Conservation (phyloP, 2,888 invertebrate genomes). For the Archaeoteleia sp. region DNA sequence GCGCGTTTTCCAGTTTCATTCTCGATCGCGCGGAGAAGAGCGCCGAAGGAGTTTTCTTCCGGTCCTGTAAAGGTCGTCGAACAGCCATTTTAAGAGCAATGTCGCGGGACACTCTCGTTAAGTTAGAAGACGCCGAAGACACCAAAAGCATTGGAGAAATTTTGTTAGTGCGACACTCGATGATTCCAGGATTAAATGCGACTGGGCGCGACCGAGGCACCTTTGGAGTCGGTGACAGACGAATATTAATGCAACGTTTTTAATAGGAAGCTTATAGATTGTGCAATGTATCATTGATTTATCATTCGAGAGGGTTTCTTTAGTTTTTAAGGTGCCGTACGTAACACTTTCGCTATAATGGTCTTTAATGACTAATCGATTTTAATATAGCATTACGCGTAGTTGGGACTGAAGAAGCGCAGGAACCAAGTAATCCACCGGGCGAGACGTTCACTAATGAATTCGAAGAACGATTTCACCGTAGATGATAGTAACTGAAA, state of each 20-base stretch:
- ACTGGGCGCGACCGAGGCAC: constrained; percentile 40
- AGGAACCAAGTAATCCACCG: constrained; percentile 66
- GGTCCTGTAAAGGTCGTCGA: constrained; percentile 67
- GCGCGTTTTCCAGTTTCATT: constrained; percentile 69
- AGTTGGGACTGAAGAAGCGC: constrained; percentile 54
- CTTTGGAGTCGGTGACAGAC: constrained; percentile 23
- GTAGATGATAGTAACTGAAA: constrained; percentile 68
- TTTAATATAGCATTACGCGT: constrained; percentile 9
- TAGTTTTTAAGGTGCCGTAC: background rate
- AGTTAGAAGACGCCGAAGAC: constrained; percentile 9
- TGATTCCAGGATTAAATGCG: constrained; percentile 12
- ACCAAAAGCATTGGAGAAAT: constrained; percentile 52
- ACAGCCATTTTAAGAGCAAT: constrained; percentile 30
- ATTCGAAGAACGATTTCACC: constrained; percentile 64
- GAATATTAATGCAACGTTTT: background rate
- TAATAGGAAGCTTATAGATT: background rate
- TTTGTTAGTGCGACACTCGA: constrained; percentile 56
- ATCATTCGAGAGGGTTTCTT: background rate
- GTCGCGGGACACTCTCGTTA: constrained; percentile 1
- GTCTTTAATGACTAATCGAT: background rate
- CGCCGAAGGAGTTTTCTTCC: constrained; percentile 62
- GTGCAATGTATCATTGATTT: background rate
- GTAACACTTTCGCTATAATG: background rate
- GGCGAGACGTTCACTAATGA: constrained; percentile 63
- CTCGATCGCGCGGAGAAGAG: constrained; percentile 66